Conservation (phyloP, 2,113 vertebrate species). For the Balaeniceps rex region DNA sequence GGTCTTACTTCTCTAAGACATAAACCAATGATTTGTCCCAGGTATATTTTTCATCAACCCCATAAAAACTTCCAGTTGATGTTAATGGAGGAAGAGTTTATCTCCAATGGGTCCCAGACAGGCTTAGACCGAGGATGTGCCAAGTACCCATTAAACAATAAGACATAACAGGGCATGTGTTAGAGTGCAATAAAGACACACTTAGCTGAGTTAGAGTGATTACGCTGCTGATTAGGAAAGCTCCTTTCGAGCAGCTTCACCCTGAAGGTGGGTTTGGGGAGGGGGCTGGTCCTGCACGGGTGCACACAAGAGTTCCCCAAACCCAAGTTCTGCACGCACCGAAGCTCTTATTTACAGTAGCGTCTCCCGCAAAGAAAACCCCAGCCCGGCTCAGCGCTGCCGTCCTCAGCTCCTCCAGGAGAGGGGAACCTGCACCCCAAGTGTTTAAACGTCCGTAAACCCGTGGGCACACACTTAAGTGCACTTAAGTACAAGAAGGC, state of each 20-base stretch:
- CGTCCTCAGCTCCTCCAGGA: not conserved
- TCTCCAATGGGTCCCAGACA: not conserved
- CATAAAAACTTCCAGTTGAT: slow-evolving; percentile 1
- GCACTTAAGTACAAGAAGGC: too few relatives aligned
- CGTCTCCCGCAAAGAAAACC: not conserved
- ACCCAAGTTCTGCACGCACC: not conserved
- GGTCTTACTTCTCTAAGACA: not conserved
- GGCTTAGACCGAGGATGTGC: not conserved
- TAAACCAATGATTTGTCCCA: not conserved
- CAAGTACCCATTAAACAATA: not conserved
- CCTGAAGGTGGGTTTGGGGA: not conserved
- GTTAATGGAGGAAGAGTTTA: not conserved
- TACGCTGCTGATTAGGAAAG: not conserved
- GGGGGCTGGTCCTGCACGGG: accelerated
- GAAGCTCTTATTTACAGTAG: not conserved
- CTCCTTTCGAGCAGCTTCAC: not conserved
- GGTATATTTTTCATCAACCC: not conserved
- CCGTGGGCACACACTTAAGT: accelerated
- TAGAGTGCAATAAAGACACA: not conserved
- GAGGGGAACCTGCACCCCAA: not conserved
- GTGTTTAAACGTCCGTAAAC: accelerated
- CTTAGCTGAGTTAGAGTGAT: accelerated
- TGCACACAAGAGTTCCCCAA: not conserved
- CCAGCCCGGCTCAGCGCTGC: not conserved
- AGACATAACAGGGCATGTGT: not conserved